Base-by-base conservation (phyloP, 1,140 invertebrate species). In the Drosophila subpulchrella region DNA sequence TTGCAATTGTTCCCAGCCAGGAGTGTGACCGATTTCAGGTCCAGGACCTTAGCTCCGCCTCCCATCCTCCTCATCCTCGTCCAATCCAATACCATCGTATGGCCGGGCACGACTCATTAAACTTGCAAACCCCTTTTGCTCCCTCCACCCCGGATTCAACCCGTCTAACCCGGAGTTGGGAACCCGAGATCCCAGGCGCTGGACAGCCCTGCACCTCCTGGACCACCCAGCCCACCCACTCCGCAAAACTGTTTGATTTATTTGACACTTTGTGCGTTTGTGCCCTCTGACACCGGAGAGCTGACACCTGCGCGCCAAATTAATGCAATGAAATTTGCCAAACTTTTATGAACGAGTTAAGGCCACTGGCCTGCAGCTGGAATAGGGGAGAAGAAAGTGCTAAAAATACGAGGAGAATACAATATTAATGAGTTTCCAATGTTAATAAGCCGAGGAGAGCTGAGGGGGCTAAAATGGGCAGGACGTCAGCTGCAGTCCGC, bases 361-460 rank as follows among this genome's bases (percentile, higher is more conserved):
- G 68, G 36, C 68, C 66, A 42, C 36, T 42, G 44, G 59, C 48
- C 65, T 60, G 10, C 27, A 4, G 20, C 20, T 20, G 20, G 15
- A 27, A 39, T 41, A 44, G 47, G 17, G 48, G 13, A 36, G 42
- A 46, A 15, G 51, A 57, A 73, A 32, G 15, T 7, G 51, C 44
- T 41, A 30, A 39, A 27, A 46, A 24, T 30, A 54, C 55, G 36
- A 47, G 55, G 50, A 59, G 51, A 78, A 85, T 81, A 86, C 81
- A 89, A 78, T 83, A 89, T 89, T 88, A 88, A 88, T 89, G 83
- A 88, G 83, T 86, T 88, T 88, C 78, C 83, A 89, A 88, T 88
- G 83, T 88, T 88, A 88, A 88, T 88, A 88, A 88, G 83, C 72
- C 63, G 76, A 58, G 72, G 42, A 73, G 39, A 32, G 39, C 57